Base-by-base conservation (phyloP, 2,888 invertebrate genomes). In the Petrophora chlorosata region DNA sequence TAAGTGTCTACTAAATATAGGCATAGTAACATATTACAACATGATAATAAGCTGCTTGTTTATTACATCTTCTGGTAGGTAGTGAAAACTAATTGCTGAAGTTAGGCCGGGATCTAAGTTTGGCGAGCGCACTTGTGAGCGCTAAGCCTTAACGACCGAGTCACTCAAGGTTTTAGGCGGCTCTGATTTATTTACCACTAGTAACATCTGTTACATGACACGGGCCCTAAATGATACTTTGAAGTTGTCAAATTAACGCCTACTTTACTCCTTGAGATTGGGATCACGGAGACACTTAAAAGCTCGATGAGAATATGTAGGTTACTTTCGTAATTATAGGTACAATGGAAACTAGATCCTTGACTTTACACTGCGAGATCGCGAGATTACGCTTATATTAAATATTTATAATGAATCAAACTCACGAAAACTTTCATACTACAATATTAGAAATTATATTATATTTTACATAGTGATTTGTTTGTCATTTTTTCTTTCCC, bases 171-270 rank as follows among this genome's bases (percentile, higher is more conserved):
- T 70, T 79, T 76, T 73, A 76, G 76, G 65, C 73, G 66, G 66
- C 60, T 65, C 69, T 76, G 81, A 82, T 82, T 81, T 84, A 82
- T 84, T 82, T 80, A 79, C 75, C 82, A 80, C 78, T 72, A 75
- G 73, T 64, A 71, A 73, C 85, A 85, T 83, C 82, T 85, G 87
- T 73, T 80, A 65, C 73, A 63, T 73, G 75, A 82, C 76, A 78
- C 73, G 61, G 70, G 71, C 70, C 62, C 73, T 77, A 80, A 85
- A 85, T 79, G 80, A 84, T 78, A 85, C 76, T 85, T 86, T 83
- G 79, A 87, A 85, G 76, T 85, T 82, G 79, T 80, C 82, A 81
- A 84, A 86, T 85, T 85, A 85, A 76, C 85, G 77, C 73, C 66
- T 72, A 75, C 73, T 75, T 41, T 17, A 17, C 12, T 36, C 13